Evolutionary conservation across 2,888 invertebrate genomes (phyloP).

Genomic region (Caenorhabditis plicata): DNA sequence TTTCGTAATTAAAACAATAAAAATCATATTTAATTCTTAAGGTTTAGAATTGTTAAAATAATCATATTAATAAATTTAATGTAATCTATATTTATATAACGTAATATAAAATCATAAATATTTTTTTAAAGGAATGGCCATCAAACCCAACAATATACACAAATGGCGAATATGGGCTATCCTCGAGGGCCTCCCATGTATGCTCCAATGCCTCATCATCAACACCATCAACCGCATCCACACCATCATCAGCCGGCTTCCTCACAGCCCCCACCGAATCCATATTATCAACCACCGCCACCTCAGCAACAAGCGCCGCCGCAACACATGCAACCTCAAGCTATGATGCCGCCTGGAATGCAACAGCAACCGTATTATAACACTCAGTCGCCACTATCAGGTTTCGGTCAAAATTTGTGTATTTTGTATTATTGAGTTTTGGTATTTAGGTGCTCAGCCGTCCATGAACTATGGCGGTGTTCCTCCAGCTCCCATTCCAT

Average conservation of each 20-base stretch:
- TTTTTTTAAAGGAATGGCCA: conserved; percentile 13
- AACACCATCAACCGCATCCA: no score
- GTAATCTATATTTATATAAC: no score
- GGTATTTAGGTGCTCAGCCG: conserved; percentile 16
- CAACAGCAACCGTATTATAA: conserved; percentile 31
- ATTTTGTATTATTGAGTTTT: no score
- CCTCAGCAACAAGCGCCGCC: conserved; percentile 1
- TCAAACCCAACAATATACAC: conserved; percentile 20
- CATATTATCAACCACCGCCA: conserved; percentile 20
- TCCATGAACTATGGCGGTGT: conserved; percentile 23
- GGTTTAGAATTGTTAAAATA: no score
- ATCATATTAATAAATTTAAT: no score
- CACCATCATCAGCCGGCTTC: no score
- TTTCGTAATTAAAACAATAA: no score
- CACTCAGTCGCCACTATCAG: conserved; percentile 28
- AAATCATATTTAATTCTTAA: no score
- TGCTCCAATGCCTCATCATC: conserved; percentile 8
- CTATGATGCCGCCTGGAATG: conserved; percentile 30
- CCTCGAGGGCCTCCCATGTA: conserved; percentile 13
- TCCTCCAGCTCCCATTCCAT: conserved; percentile 16
- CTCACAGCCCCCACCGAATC: conserved; percentile 21
- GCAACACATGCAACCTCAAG: conserved; percentile 21
- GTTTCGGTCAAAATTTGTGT: no score
- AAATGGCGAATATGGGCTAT: conserved; percentile 27
- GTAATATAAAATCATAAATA: no score